These are phyloP conservation scores for Limanda limanda DNA, from an alignment of 2,113 vertebrate species.

Conservation along the genomic window DNA sequence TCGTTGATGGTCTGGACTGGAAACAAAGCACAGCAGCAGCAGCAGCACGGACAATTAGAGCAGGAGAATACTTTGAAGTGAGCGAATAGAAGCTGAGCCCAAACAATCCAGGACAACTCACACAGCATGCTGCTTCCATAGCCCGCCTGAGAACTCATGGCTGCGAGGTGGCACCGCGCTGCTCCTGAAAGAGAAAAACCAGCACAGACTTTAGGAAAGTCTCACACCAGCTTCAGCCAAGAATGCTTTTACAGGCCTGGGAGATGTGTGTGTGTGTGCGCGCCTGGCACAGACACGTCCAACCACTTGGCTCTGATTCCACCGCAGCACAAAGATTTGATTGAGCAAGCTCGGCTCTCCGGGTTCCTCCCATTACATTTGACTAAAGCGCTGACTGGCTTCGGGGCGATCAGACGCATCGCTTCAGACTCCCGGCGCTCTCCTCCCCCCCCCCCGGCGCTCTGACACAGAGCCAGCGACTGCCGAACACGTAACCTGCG, in stretches of 20 bases:
- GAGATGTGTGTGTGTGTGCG: background rate
- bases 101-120: conserved; percentile 63
- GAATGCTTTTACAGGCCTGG: background rate
- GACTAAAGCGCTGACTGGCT: too few relatives aligned
- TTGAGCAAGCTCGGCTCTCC: background rate
- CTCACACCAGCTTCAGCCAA: background rate
- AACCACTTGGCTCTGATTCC: background rate
- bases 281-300: background rate
- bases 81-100: background rate
- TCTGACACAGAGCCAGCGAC: background rate
- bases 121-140: conserved; percentile 75
- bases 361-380: background rate
- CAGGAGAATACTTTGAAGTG: background rate
- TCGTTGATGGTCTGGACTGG: conserved; percentile 80
- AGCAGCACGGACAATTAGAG: conserved; percentile 20
- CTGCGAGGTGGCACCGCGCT: conserved; percentile 5
- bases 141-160: conserved; percentile 72
- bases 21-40: conserved; percentile 27
- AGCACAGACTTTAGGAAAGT: background rate
- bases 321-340: background rate
- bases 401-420: too few relatives aligned
- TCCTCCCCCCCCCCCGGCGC: background rate
- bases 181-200: conserved; percentile 48
- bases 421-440: too few relatives aligned
- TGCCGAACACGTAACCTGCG: background rate